A percentile compares a stretch with the other conserved stretches of the same genome.
phyloP scores from a whole-genome alignment of 2,888 invertebrate genomes.

The Tachina grossa region DNA sequence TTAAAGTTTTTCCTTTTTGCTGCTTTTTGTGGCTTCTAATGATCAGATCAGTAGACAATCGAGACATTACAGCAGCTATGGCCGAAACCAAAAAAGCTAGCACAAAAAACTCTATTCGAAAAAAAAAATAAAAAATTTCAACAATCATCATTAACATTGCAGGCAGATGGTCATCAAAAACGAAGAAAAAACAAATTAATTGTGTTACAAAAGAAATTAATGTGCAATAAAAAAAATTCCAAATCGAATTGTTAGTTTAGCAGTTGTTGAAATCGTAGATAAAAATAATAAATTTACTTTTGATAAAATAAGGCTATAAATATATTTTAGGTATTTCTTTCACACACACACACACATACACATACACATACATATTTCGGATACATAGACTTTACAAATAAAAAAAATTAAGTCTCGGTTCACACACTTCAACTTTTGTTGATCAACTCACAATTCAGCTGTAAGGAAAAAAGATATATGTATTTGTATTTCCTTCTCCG shows the following conservation, averaged over 20 bases:
- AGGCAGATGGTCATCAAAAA: constrained; percentile 59
- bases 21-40: constrained; percentile 19
- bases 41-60: constrained; percentile 38
- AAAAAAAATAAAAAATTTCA: not conserved
- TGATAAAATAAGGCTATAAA: constrained; percentile 5
- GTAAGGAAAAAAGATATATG: too few relatives aligned
- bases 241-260: constrained; percentile 43
- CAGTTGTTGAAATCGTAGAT: constrained; percentile 23
- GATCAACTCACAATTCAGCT: too few relatives aligned
- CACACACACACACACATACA: not conserved
- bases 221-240: constrained; percentile 39
- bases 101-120: constrained; percentile 5
- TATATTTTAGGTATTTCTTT: not conserved
- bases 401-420: too few relatives aligned
- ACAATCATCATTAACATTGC: constrained; percentile 60
- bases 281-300: constrained; percentile 14
- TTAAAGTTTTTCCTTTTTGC: constrained; percentile 27
- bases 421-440: too few relatives aligned
- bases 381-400: not conserved
- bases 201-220: constrained; percentile 4
- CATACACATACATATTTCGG: not conserved
- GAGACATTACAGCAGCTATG: constrained; percentile 27
- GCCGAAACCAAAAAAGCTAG: not conserved
- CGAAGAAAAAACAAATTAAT: not conserved
- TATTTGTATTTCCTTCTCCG: too few relatives aligned